Percentiles rank a stretch among this genome's conserved stretches.
phyloP scores from a whole-genome alignment of 1,140 invertebrate species.

The Drosophila kikkawai region DNA sequence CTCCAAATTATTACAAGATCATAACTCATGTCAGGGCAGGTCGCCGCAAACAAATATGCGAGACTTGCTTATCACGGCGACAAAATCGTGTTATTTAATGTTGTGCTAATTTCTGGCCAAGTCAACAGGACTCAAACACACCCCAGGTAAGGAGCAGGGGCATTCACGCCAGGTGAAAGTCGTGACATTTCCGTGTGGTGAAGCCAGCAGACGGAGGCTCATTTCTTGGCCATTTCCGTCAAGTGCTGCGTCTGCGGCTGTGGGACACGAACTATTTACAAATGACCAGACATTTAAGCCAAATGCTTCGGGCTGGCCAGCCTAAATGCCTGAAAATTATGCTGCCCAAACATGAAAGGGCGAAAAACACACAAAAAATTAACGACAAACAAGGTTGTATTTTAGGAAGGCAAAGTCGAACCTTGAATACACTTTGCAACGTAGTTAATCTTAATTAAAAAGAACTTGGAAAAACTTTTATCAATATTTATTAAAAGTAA shows the following conservation, averaged over 20 bases:
- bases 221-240: conserved; percentile 82
- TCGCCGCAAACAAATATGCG: conserved; percentile 43
- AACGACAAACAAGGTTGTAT: conserved; percentile 4
- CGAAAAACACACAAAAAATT: conserved; percentile 42
- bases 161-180: conserved; percentile 60
- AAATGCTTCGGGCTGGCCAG: conserved; percentile 75
- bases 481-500: background rate
- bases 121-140: conserved; percentile 46
- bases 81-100: conserved; percentile 83
- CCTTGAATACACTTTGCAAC: conserved; percentile 18
- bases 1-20: conserved; percentile 56
- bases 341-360: conserved; percentile 72
- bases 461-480: accelerated
- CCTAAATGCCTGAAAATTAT: conserved; percentile 79
- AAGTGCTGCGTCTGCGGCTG: conserved; percentile 62
- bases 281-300: conserved; percentile 83
- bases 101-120: conserved; percentile 80
- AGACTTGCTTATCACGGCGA: conserved; percentile 58
- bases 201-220: conserved; percentile 40
- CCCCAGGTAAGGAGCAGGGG: conserved; percentile 8
- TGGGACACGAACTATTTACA: conserved; percentile 80
- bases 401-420: background rate
- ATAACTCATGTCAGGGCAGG: conserved; percentile 73
- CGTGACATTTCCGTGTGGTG: conserved; percentile 70
- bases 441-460: background rate